phyloP scores from a whole-genome alignment of 2,888 invertebrate genomes.

The Sphaerophoria taeniata region DNA sequence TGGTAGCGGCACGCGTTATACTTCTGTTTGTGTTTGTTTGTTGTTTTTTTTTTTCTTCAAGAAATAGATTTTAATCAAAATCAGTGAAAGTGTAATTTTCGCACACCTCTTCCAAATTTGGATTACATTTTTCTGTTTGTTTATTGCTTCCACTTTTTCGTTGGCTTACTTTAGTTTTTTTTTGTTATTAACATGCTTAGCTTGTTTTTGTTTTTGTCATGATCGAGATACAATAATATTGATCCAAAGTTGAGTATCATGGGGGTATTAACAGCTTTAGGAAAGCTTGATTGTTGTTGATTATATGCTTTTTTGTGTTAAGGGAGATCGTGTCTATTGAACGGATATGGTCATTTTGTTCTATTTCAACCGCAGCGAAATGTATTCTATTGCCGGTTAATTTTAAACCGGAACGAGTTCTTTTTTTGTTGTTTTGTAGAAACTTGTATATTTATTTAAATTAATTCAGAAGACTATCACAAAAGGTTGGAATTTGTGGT shows the following conservation, averaged over 20 bases:
- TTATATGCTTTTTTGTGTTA: background rate
- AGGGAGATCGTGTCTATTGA: conserved; percentile 31
- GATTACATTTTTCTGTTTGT: conserved; percentile 36
- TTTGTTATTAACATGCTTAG: conserved; percentile 23
- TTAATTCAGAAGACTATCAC: conserved; percentile 21
- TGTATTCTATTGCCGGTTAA: conserved; percentile 41
- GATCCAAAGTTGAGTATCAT: conserved; percentile 24
- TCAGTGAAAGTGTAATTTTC: conserved; percentile 74
- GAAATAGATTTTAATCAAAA: conserved; percentile 62
- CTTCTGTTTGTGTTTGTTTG: conserved; percentile 4
- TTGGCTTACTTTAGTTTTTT: conserved; percentile 17
- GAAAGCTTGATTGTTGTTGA: background rate
- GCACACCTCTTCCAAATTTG: conserved; percentile 70
- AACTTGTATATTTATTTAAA: conserved; percentile 28
- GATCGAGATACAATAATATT: conserved; percentile 18
- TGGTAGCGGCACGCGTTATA: background rate
- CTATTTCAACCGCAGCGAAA: conserved; percentile 37
- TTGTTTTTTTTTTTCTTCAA: background rate
- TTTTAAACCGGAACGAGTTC: conserved; percentile 65
- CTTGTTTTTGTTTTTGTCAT: background rate
- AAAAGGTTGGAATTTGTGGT: conserved; percentile 30
- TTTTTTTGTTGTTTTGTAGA: conserved; percentile 21
- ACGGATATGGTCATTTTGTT: conserved; percentile 37
- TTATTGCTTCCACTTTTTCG: conserved; percentile 40
- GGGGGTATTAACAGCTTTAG: background rate